Percentiles rank a stretch among this genome's conserved stretches.
phyloP scores from a whole-genome alignment of 2,888 invertebrate species.

The Coremacera marginata region DNA sequence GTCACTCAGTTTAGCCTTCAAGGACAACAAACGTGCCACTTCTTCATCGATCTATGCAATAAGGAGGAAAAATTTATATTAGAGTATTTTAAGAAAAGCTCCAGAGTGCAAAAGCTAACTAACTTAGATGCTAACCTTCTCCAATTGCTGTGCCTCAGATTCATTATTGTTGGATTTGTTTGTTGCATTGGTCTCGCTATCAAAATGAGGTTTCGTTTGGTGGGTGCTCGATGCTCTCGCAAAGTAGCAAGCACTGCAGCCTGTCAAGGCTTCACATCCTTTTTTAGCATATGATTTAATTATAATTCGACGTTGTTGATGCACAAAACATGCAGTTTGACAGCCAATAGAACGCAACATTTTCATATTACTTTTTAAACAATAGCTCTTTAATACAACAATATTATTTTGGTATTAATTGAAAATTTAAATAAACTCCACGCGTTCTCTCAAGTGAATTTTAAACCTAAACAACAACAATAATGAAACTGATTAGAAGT shows the following conservation, averaged over 20 bases:
- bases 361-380: slow-evolving; percentile 46
- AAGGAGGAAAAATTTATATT: slow-evolving; percentile 30
- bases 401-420: slow-evolving; percentile 11
- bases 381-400: background rate
- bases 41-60: slow-evolving; percentile 83
- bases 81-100: background rate
- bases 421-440: background rate
- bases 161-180: slow-evolving; percentile 58
- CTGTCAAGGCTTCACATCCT: slow-evolving; percentile 32
- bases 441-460: slow-evolving; percentile 33
- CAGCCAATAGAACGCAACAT: slow-evolving; percentile 68
- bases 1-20: slow-evolving; percentile 82
- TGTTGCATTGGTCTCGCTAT: slow-evolving; percentile 21
- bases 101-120: slow-evolving; percentile 29
- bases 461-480: slow-evolving; percentile 66
- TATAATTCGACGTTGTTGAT: slow-evolving; percentile 35
- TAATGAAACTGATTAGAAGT: slow-evolving; percentile 65
- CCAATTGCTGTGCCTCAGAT: slow-evolving; percentile 63
- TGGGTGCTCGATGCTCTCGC: slow-evolving; percentile 16
- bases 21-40: slow-evolving; percentile 82
- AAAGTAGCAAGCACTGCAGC: slow-evolving; percentile 18
- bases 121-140: slow-evolving; percentile 65
- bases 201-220: background rate
- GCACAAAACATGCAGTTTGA: slow-evolving; percentile 54
- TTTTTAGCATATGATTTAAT: slow-evolving; percentile 30